A percentile compares a stretch with the other conserved stretches of the same genome.
These are phyloP conservation scores for Baronia brevicornis DNA, from an alignment of 2,888 invertebrate species.

Conservation along the genomic window DNA sequence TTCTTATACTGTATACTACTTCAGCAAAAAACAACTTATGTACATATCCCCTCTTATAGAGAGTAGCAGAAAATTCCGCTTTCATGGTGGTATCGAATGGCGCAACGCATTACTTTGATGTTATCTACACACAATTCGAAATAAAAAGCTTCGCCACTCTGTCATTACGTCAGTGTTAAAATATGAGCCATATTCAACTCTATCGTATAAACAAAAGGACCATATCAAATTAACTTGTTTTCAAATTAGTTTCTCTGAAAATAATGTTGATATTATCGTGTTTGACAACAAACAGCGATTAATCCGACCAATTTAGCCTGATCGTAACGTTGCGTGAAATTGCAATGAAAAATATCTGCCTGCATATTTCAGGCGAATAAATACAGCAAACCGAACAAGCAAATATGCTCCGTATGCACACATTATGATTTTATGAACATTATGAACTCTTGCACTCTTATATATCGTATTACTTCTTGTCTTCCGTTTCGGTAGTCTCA, in stretches of 20 bases:
- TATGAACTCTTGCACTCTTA: too few relatives aligned
- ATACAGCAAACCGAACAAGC: too few relatives aligned
- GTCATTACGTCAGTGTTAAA: background rate
- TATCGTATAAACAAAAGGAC: too few relatives aligned
- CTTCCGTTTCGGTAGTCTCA: too few relatives aligned
- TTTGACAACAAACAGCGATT: slow-evolving; percentile 6
- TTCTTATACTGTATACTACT: too few relatives aligned
- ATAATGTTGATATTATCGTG: slow-evolving; percentile 3
- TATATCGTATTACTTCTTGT: too few relatives aligned
- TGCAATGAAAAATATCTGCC: slow-evolving; percentile 24
- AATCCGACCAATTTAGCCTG: slow-evolving; percentile 7
- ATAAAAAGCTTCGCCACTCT: slow-evolving; percentile 7
- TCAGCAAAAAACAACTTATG: too few relatives aligned
- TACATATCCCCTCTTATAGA: background rate
- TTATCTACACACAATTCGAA: slow-evolving; percentile 7
- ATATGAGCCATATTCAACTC: background rate
- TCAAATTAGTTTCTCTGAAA: too few relatives aligned
- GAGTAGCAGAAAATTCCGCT: slow-evolving; percentile 7
- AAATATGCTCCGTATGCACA: too few relatives aligned
- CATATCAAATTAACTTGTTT: too few relatives aligned
- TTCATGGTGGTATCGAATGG: slow-evolving; percentile 4
- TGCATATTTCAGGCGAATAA: too few relatives aligned
- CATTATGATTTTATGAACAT: too few relatives aligned
- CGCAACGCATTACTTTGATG: slow-evolving; percentile 5
- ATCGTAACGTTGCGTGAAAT: slow-evolving; percentile 6